These are phyloP conservation scores for Lamellibrachia luymesi DNA, from an alignment of 1,140 invertebrate genomes.

Conservation along the genomic window DNA sequence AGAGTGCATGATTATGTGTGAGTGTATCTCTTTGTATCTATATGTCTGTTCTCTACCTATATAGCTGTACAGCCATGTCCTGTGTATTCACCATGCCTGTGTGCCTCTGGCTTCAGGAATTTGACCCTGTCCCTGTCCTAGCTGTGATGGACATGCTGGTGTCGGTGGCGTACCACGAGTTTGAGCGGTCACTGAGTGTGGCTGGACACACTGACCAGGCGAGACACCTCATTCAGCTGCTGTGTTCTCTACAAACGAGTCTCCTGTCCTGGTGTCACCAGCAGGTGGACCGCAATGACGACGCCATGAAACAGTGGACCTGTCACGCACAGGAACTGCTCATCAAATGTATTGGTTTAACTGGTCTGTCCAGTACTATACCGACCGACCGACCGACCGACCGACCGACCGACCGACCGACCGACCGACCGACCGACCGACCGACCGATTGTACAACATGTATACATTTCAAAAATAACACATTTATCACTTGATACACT, in stretches of 20 bases:
- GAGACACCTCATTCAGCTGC: constrained; percentile 46
- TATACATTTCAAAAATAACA: too few relatives aligned
- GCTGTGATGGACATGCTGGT: constrained; percentile 52
- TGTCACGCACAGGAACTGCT: constrained; percentile 33
- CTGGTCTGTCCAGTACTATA: too few relatives aligned
- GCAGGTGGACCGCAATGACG: constrained; percentile 36
- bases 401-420: too few relatives aligned
- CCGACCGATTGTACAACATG: too few relatives aligned
- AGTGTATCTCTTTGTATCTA: too few relatives aligned
- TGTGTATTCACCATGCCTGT: too few relatives aligned
- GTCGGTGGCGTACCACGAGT: constrained; percentile 47
- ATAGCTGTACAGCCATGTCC: too few relatives aligned
- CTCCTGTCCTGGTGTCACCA: constrained; percentile 48
- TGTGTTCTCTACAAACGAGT: constrained; percentile 49
- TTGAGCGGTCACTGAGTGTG: constrained; percentile 25
- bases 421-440: too few relatives aligned
- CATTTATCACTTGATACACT: neutral
- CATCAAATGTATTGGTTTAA: neutral
- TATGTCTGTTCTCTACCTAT: too few relatives aligned
- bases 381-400: too few relatives aligned
- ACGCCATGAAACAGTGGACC: constrained; percentile 35
- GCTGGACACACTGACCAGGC: constrained; percentile 38
- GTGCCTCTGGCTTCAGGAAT: constrained; percentile 37
- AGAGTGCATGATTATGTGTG: too few relatives aligned
- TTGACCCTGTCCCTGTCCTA: constrained; percentile 38